phyloP scores from a whole-genome alignment of 2,797 vertebrate genomes.

The Kryptolebias ocellatus region DNA sequence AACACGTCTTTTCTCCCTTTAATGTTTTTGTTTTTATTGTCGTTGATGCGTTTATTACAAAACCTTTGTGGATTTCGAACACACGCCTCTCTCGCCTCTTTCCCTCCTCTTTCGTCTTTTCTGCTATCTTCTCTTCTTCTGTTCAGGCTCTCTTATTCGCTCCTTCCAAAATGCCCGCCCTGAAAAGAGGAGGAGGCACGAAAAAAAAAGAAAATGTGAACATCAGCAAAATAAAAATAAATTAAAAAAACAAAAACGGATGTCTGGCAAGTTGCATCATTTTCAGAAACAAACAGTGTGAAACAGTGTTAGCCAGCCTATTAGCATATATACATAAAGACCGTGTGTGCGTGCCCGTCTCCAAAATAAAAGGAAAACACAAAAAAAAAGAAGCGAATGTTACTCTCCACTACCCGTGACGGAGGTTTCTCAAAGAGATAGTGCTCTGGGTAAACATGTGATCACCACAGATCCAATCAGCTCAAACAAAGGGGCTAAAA shows the following conservation, averaged over 20 bases:
- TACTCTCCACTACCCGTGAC: constrained; percentile 77
- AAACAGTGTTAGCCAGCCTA: constrained; percentile 80
- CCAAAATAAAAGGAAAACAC: constrained; percentile 78
- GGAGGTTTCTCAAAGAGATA: constrained; percentile 79
- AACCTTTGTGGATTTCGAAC: constrained; percentile 81
- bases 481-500: constrained; percentile 77
- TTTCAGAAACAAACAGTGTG: constrained; percentile 80
- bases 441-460: constrained; percentile 79
- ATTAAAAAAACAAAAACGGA: constrained; percentile 65
- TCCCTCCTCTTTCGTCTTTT: constrained; percentile 12
- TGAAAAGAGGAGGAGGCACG: constrained; percentile 48
- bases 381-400: constrained; percentile 66
- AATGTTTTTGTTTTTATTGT: constrained; percentile 86
- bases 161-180: constrained; percentile 64
- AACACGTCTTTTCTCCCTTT: constrained; percentile 83
- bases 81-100: constrained; percentile 63
- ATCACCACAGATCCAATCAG: constrained; percentile 78
- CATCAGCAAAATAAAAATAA: constrained; percentile 74
- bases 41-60: constrained; percentile 81
- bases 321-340: constrained; percentile 83
- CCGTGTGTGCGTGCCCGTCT: constrained; percentile 68
- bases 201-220: constrained; percentile 64
- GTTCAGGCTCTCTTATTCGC: constrained; percentile 33
- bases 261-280: constrained; percentile 86
- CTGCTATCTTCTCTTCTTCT: constrained; percentile 17